Percentiles rank a stretch among this genome's conserved stretches.
phyloP scores from a whole-genome alignment of 2,797 vertebrate species.

The Sebastes taczanowskii region DNA sequence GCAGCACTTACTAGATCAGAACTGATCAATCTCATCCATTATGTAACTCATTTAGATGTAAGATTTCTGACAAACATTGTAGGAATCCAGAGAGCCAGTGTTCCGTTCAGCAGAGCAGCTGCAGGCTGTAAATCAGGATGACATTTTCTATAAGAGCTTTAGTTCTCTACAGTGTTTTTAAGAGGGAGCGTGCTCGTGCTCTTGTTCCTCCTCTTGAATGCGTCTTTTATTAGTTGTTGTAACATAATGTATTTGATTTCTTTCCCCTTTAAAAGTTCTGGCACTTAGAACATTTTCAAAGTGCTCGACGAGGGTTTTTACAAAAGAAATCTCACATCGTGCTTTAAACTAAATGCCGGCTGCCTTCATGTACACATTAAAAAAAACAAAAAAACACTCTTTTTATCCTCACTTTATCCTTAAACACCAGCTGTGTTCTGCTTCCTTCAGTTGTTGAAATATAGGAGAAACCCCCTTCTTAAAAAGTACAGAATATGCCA shows the following conservation, averaged over 20 bases:
- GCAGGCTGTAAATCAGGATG: constrained; percentile 27
- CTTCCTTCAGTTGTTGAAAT: background rate
- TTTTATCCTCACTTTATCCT: constrained; percentile 16
- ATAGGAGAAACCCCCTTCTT: background rate
- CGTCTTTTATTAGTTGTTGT: constrained; percentile 12
- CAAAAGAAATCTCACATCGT: constrained; percentile 19
- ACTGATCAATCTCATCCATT: constrained; percentile 30
- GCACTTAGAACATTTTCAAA: constrained; percentile 16
- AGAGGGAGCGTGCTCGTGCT: background rate
- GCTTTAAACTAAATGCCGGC: constrained; percentile 13
- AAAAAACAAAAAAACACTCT: background rate
- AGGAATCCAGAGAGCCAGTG: background rate
- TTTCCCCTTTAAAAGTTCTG: constrained; percentile 7
- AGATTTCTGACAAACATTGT: constrained; percentile 29
- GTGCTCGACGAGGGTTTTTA: background rate
- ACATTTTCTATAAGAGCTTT: constrained; percentile 7
- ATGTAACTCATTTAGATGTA: constrained; percentile 24
- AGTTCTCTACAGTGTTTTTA: background rate
- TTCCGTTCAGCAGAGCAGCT: background rate
- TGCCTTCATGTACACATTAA: constrained; percentile 26
- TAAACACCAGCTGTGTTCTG: constrained; percentile 8
- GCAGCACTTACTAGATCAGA: constrained; percentile 23
- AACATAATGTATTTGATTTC: constrained; percentile 17
- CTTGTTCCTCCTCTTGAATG: background rate
- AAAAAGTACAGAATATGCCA: background rate